Conservation (phyloP, 2,888 invertebrate genomes). For the Linnaemya vulpina region DNA sequence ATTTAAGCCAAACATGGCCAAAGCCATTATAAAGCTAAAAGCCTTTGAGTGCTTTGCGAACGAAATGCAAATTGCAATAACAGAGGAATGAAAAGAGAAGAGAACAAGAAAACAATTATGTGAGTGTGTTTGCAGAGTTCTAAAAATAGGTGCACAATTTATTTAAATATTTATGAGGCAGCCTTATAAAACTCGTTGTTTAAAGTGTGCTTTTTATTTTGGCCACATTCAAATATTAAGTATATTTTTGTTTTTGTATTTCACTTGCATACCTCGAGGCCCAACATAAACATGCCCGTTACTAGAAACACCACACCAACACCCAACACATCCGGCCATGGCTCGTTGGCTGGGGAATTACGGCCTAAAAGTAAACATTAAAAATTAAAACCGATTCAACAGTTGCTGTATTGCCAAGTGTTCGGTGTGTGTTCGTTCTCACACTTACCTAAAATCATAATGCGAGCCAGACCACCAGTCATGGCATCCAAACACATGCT, state of each 20-base stretch:
- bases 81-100: background rate
- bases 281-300: conserved; percentile 85
- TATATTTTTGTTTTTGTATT: background rate
- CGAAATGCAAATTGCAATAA: background rate
- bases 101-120: background rate
- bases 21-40: conserved; percentile 82
- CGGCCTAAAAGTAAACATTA: conserved; percentile 79
- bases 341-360: conserved; percentile 83
- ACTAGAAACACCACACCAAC: conserved; percentile 84
- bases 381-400: conserved; percentile 48
- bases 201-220: background rate
- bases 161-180: conserved; percentile 46
- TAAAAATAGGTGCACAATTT: conserved; percentile 11
- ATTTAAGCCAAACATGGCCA: conserved; percentile 82
- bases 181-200: background rate
- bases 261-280: conserved; percentile 83
- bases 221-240: conserved; percentile 25
- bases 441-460: conserved; percentile 83
- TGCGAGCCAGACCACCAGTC: conserved; percentile 84
- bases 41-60: conserved; percentile 80
- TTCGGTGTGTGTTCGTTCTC: conserved; percentile 3
- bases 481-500: conserved; percentile 85
- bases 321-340: conserved; percentile 85
- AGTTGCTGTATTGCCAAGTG: background rate
- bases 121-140: background rate